Evolutionary conservation across 2,888 invertebrate species (phyloP), one percentile per base, ranked within the genome.

Genomic region (Drosophila yooni): DNA sequence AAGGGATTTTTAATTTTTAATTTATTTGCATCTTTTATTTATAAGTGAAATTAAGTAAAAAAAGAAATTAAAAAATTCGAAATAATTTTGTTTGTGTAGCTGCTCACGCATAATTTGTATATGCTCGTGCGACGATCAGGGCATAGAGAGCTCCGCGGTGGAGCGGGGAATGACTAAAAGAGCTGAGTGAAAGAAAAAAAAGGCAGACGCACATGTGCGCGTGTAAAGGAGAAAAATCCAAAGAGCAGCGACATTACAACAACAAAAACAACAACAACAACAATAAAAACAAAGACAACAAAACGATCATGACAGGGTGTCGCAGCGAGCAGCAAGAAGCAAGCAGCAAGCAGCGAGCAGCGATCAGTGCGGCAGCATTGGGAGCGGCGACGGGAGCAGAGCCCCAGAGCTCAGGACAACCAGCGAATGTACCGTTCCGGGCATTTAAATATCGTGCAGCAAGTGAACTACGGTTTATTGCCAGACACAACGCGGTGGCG

Each of bases 371-470:
- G 25, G 46, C 25, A 46, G 46, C 13, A 15, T 8, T 15, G 53
- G 53, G 53, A 36, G 53, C 74, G 38, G 61, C 59, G 63, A 43
- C 67, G 81, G 60, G 58, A 64, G 72, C 81, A 79, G 71, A 48
- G 78, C 76, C 76, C 52, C 71, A 66, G 76, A 70, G 69, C 76
- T 71, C 77, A 83, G 75, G 71, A 79, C 70, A 50, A 50, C 18
- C 50, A 50, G n/a, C 38, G 40, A 76, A 68, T 71, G 62, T 67
- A 62, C 63, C 81, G 81, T 89, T 87, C 78, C 88, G 88, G 90
- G 76, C 88, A 83, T 91, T 92, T 92, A 92, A 92, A 92, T 91
- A 92, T 88, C 89, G 90, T 84, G 88, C 85, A 79, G 90, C 87
- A 85, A 79, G 85, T 83, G 89, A 83, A 83, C 85, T 81, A 84